Percentiles rank a stretch among this genome's conserved stretches.
These are phyloP conservation scores for Pammene fasciana DNA, from an alignment of 2,888 invertebrate genomes.

Conservation along the genomic window DNA sequence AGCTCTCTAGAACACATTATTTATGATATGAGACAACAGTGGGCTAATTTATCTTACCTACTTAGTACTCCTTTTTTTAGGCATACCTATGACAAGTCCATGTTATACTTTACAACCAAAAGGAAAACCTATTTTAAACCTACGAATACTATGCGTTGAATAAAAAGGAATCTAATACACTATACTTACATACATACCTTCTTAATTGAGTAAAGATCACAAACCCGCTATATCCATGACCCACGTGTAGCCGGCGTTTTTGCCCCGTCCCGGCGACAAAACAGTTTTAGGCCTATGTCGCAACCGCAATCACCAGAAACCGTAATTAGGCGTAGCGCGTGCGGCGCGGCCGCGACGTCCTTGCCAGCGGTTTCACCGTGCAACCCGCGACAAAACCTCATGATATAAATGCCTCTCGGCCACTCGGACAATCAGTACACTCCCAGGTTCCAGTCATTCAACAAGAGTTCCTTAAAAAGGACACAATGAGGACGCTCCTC, in stretches of 20 bases:
- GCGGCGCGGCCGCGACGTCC: slow-evolving; percentile 66
- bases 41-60: no score
- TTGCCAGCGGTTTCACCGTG: slow-evolving; percentile 80
- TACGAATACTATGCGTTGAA: no score
- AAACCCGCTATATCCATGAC: slow-evolving; percentile 12
- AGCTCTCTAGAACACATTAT: no score
- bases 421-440: slow-evolving; percentile 68
- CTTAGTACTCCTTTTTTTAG: no score
- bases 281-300: slow-evolving; percentile 51
- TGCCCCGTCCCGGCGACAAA: slow-evolving; percentile 24
- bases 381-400: slow-evolving; percentile 71
- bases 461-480: slow-evolving; percentile 54
- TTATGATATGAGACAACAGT: no score
- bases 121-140: no score
- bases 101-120: no score
- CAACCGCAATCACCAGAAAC: slow-evolving; percentile 66
- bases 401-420: slow-evolving; percentile 74
- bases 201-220: background rate
- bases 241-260: slow-evolving; percentile 16
- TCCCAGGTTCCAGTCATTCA: slow-evolving; percentile 68
- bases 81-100: no score
- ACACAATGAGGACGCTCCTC: slow-evolving; percentile 76
- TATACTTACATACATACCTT: background rate
- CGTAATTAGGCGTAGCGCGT: slow-evolving; percentile 71
- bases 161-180: no score